phyloP scores from a whole-genome alignment of 1,140 invertebrate species.

The Pachyrhynchus sulphureomaculatus region DNA sequence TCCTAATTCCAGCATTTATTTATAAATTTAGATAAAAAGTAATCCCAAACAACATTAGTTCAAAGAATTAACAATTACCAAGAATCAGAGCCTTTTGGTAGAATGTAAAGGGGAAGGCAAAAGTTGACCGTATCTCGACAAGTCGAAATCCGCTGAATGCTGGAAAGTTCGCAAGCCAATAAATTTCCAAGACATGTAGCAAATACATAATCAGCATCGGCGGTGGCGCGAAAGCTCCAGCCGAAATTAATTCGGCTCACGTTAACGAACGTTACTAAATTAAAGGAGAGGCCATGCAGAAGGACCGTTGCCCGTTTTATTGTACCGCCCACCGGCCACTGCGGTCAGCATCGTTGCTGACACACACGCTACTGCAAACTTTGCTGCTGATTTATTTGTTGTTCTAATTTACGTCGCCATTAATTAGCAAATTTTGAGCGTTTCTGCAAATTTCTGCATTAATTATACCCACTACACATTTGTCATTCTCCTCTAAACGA shows the following conservation, averaged over 20 bases:
- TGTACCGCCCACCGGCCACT: slow-evolving; percentile 31
- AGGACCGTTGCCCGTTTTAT: slow-evolving; percentile 34
- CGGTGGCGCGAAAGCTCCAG: slow-evolving; percentile 25
- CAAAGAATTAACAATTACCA: too few relatives aligned
- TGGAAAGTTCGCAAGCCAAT: slow-evolving; percentile 34
- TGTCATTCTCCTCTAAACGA: not conserved
- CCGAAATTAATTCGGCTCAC: slow-evolving; percentile 49
- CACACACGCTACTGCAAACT: slow-evolving; percentile 37
- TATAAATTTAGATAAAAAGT: too few relatives aligned
- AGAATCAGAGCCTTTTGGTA: too few relatives aligned
- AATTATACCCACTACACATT: slow-evolving; percentile 17
- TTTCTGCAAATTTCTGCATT: slow-evolving; percentile 25
- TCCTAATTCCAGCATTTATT: too few relatives aligned
- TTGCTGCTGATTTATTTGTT: slow-evolving; percentile 31
- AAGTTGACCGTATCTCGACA: slow-evolving; percentile 4
- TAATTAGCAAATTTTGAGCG: slow-evolving; percentile 27
- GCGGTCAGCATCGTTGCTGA: slow-evolving; percentile 40
- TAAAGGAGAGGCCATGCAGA: slow-evolving; percentile 38
- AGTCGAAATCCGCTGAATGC: slow-evolving; percentile 32
- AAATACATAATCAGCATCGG: slow-evolving; percentile 48
- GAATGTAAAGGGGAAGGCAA: slow-evolving; percentile 2
- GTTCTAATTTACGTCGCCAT: slow-evolving; percentile 28
- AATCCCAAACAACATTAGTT: too few relatives aligned
- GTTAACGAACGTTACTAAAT: slow-evolving; percentile 49
- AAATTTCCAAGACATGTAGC: slow-evolving; percentile 45